Evolutionary conservation across 1,140 invertebrate genomes (phyloP).

Genomic region (Delia radicum): DNA sequence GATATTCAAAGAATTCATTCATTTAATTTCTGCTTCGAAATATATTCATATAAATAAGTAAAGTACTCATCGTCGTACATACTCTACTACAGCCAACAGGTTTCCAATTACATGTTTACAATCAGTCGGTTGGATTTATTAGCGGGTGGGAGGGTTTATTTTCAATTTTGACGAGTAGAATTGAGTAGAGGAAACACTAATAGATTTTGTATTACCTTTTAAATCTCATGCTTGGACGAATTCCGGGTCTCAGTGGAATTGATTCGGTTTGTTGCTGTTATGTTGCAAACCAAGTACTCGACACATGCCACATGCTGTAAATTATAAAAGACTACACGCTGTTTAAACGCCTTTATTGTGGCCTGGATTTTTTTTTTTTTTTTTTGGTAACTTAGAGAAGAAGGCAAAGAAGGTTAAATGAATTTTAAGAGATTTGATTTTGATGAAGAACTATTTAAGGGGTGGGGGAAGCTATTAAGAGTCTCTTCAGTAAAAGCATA

Average conservation of each 20-base stretch:
- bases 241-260: constrained; percentile 10
- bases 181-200: constrained; percentile 3
- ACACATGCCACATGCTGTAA: constrained; percentile 22
- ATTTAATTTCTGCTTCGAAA: too few relatives aligned
- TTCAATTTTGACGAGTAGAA: neutral
- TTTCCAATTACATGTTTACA: constrained; percentile 21
- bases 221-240: constrained; percentile 12
- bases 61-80: too few relatives aligned
- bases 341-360: constrained; percentile 22
- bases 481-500: neutral
- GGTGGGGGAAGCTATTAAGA: neutral
- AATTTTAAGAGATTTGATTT: constrained; percentile 12
- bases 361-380: neutral
- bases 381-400: neutral
- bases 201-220: constrained; percentile 23
- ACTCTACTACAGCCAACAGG: constrained; percentile 7
- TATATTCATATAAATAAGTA: too few relatives aligned
- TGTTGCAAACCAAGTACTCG: constrained; percentile 1
- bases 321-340: constrained; percentile 19
- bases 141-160: neutral
- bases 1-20: too few relatives aligned
- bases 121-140: neutral
- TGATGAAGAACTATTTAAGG: neutral
- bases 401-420: constrained; percentile 1
- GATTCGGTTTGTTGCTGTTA: neutral